These are phyloP conservation scores for Megaceryle torquata DNA, from an alignment of 2,113 vertebrate genomes.

Conservation along the genomic window DNA sequence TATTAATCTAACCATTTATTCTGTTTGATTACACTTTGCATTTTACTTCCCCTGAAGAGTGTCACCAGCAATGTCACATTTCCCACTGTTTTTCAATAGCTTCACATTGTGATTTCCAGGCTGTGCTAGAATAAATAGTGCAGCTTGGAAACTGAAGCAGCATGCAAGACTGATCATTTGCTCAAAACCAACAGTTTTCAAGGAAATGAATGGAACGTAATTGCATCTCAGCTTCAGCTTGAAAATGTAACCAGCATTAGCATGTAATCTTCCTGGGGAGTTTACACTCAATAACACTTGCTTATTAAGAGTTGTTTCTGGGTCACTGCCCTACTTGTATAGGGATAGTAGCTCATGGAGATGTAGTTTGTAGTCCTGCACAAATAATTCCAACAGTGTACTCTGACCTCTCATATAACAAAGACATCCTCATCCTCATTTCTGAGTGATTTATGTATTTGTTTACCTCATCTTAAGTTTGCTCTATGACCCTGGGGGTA, in stretches of 20 bases:
- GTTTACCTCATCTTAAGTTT: not conserved
- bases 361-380: not conserved
- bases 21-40: not conserved
- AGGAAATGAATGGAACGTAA: not conserved
- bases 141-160: not conserved
- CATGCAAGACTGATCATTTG: constrained; percentile 9
- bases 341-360: not conserved
- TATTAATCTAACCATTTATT: not conserved
- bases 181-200: constrained; percentile 38
- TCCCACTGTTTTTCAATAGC: not conserved
- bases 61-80: not conserved
- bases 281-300: not conserved
- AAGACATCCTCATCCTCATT: not conserved
- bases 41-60: not conserved
- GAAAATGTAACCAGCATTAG: not conserved
- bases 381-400: not conserved
- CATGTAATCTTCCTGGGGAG: not conserved
- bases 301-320: not conserved
- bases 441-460: not conserved
- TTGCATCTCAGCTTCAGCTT: not conserved
- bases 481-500: not conserved
- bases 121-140: not conserved
- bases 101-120: constrained; percentile 16
- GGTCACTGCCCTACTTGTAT: not conserved
- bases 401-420: not conserved